Conservation (phyloP, 2,797 vertebrate species). For the Esox masquinongy region DNA sequence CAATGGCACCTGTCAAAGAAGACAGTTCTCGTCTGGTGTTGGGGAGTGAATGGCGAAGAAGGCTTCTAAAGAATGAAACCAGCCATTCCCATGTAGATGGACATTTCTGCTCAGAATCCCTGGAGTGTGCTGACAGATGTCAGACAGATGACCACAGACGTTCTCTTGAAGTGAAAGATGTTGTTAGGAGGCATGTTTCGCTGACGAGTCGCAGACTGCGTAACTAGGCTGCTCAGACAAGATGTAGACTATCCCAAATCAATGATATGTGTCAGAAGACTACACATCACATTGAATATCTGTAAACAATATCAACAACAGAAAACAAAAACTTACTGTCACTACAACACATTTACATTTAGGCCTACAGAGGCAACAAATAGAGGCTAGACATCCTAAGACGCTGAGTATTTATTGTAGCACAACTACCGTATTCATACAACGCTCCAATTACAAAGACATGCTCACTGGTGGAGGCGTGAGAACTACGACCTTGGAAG, state of each 20-base stretch:
- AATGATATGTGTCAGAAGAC: background rate
- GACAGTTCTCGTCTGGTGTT: constrained; percentile 45
- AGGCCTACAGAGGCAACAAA: background rate
- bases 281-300: too few relatives aligned
- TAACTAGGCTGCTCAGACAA: background rate
- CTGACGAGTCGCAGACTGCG: background rate
- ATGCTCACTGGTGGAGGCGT: constrained; percentile 22
- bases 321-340: background rate
- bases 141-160: background rate
- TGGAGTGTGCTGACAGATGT: constrained; percentile 6
- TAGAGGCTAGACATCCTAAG: background rate
- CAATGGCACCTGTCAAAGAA: constrained; percentile 61
- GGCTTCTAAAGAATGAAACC: background rate
- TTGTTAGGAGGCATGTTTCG: background rate
- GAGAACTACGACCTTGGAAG: constrained; percentile 54
- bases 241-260: background rate
- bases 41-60: constrained; percentile 23
- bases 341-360: constrained; percentile 16
- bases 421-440: constrained; percentile 23
- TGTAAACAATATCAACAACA: background rate
- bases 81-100: too few relatives aligned
- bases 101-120: constrained; percentile 31
- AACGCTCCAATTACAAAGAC: constrained; percentile 46
- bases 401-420: constrained; percentile 31
- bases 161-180: constrained; percentile 9